Evolutionary conservation across 2,113 vertebrate genomes (phyloP).

Genomic region (Perca flavescens): DNA sequence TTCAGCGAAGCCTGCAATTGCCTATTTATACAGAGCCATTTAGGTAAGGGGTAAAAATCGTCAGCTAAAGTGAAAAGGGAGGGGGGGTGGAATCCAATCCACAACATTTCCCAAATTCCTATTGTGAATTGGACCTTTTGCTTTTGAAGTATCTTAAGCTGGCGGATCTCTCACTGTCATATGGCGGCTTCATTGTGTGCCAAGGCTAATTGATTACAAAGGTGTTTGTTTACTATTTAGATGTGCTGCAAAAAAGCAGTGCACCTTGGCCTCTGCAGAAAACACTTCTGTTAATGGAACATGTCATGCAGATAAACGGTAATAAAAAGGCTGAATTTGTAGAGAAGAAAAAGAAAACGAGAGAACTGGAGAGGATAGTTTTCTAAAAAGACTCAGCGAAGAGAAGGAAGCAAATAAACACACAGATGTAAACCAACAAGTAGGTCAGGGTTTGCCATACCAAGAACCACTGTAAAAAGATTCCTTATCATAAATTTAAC

Average conservation of each 20-base stretch:
- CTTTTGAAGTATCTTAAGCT: conserved; percentile 9
- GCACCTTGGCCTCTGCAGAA: conserved; percentile 66
- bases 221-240: conserved; percentile 38
- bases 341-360: conserved; percentile 16
- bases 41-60: conserved; percentile 4
- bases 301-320: conserved; percentile 66
- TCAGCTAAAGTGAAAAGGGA: conserved; percentile 16
- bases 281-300: conserved; percentile 88
- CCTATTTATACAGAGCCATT: conserved; percentile 21
- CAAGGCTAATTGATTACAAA: conserved; percentile 58
- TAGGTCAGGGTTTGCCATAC: too few relatives aligned
- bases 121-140: background rate
- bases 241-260: conserved; percentile 46
- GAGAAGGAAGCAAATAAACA: background rate
- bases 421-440: too few relatives aligned
- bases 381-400: background rate
- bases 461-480: too few relatives aligned
- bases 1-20: conserved; percentile 18
- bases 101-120: background rate
- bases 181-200: background rate
- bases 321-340: conserved; percentile 28
- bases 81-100: background rate
- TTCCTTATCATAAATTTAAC: too few relatives aligned
- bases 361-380: conserved; percentile 5
- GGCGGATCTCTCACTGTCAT: background rate